Evolutionary conservation across 2,888 invertebrate species (phyloP).

Genomic region (Pollenia angustigena): DNA sequence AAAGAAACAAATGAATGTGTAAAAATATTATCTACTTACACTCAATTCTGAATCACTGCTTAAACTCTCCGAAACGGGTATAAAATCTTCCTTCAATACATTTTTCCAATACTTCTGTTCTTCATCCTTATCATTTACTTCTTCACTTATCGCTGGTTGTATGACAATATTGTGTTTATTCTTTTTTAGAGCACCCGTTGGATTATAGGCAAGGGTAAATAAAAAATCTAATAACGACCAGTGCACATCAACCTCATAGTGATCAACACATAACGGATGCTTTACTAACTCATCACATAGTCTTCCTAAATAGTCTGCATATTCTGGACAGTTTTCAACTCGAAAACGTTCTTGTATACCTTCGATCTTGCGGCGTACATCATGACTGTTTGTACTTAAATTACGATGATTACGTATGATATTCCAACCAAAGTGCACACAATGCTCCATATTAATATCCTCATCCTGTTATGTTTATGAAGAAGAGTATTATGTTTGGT

Average conservation of each 20-base stretch:
- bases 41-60: slow-evolving; percentile 79
- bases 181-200: slow-evolving; percentile 79
- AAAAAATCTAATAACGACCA: slow-evolving; percentile 85
- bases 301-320: slow-evolving; percentile 83
- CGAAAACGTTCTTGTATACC: slow-evolving; percentile 84
- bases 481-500: neutral
- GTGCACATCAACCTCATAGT: slow-evolving; percentile 84
- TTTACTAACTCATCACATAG: slow-evolving; percentile 80
- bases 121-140: slow-evolving; percentile 52
- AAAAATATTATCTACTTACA: slow-evolving; percentile 75
- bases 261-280: slow-evolving; percentile 78
- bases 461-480: slow-evolving; percentile 77
- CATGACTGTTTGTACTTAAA: slow-evolving; percentile 84
- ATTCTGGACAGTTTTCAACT: slow-evolving; percentile 84
- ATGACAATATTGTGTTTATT: slow-evolving; percentile 77
- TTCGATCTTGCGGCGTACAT: slow-evolving; percentile 84
- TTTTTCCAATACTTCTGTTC: slow-evolving; percentile 73
- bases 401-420: slow-evolving; percentile 84
- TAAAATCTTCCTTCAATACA: slow-evolving; percentile 77
- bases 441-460: slow-evolving; percentile 83
- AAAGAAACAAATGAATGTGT: no score
- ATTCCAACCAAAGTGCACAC: slow-evolving; percentile 81
- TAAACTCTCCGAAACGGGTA: slow-evolving; percentile 64
- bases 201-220: slow-evolving; percentile 83
- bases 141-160: slow-evolving; percentile 49